Evolutionary conservation across 1,140 invertebrate species (phyloP).

Genomic region (Zaprionus ghesquierei): DNA sequence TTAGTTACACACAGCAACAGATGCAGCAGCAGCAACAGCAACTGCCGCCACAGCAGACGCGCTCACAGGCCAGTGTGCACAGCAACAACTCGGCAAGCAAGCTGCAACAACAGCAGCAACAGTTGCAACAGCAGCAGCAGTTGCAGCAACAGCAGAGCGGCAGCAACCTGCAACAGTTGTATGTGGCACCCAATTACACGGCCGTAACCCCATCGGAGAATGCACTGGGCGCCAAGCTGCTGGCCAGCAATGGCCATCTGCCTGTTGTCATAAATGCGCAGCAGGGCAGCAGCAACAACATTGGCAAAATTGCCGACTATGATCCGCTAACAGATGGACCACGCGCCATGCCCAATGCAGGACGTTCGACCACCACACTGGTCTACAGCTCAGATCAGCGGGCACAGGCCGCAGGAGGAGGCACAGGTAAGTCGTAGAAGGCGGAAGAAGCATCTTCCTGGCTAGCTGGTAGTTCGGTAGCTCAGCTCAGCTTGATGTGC

Average conservation of each 20-base stretch:
- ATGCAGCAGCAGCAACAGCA: conserved; percentile 33
- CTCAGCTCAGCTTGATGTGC: conserved; percentile 44
- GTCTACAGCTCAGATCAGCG: conserved; percentile 91
- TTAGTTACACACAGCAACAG: conserved; percentile 24
- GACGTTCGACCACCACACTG: conserved; percentile 89
- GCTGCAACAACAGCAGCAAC: conserved; percentile 15
- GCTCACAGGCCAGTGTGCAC: conserved; percentile 40
- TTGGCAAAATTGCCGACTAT: conserved; percentile 91
- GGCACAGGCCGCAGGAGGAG: conserved; percentile 84
- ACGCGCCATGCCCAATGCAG: conserved; percentile 89
- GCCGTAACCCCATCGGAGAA: conserved; percentile 68
- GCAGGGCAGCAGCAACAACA: conserved; percentile 51
- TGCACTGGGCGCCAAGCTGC: conserved; percentile 48
- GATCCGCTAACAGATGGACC: conserved; percentile 89
- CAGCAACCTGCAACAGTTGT: conserved; percentile 62
- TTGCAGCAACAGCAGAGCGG: conserved; percentile 16
- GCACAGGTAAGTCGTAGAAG: conserved; percentile 56
- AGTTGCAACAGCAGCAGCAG: conserved; percentile 26
- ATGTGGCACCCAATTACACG: conserved; percentile 65
- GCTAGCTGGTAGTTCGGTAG: conserved; percentile 63
- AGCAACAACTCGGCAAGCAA: conserved; percentile 41
- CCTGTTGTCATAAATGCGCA: conserved; percentile 24
- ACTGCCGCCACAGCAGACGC: conserved; percentile 43
- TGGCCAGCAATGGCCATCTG: conserved; percentile 60
- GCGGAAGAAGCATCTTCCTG: not conserved